These are phyloP conservation scores for Onychorhynchus coronatus DNA, from an alignment of 2,113 vertebrate species.

Conservation along the genomic window DNA sequence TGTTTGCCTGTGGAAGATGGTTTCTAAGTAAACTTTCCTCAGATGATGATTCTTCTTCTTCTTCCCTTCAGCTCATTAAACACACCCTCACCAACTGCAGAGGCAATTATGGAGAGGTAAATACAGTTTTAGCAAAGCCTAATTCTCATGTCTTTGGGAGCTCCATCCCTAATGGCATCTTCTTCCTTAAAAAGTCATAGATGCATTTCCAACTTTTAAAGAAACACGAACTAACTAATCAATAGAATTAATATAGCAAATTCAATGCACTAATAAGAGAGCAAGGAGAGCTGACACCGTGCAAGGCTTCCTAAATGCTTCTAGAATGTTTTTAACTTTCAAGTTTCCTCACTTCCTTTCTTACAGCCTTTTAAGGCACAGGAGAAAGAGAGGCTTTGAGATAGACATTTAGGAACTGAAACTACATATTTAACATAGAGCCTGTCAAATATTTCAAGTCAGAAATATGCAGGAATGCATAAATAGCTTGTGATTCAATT, in stretches of 20 bases:
- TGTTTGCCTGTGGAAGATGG: neutral
- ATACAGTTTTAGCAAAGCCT: neutral
- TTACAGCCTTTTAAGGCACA: neutral
- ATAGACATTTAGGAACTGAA: neutral
- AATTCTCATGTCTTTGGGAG: neutral
- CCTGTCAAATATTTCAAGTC: neutral
- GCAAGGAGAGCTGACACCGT: neutral
- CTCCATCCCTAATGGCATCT: neutral
- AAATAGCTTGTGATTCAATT: neutral
- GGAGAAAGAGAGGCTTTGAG: neutral
- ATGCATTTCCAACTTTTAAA: neutral
- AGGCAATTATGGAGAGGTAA: neutral
- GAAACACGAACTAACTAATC: neutral
- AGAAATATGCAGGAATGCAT: neutral
- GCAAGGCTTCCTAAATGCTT: neutral
- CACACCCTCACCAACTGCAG: neutral
- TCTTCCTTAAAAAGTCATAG: neutral
- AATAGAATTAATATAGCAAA: neutral
- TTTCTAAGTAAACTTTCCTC: neutral
- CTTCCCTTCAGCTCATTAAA: neutral
- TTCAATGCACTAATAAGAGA: neutral
- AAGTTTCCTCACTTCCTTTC: neutral
- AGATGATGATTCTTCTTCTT: neutral
- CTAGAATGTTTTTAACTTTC: neutral
- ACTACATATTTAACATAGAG: neutral